phyloP scores from a whole-genome alignment of 1,140 invertebrate species.

The Brachionus rubens region DNA sequence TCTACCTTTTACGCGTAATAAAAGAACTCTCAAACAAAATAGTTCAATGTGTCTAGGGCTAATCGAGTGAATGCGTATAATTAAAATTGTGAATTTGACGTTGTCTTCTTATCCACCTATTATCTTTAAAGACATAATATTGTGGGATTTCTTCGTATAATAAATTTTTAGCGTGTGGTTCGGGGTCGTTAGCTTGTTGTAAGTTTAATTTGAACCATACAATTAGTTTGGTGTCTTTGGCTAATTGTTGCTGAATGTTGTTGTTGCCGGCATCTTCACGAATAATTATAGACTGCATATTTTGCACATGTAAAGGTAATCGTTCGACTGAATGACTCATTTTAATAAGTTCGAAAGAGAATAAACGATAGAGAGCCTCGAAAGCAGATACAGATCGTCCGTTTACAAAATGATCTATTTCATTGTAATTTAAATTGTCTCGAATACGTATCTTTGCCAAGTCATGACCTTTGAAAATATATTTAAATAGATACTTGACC shows the following conservation, averaged over 20 bases:
- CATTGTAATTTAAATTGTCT: slow-evolving; percentile 19
- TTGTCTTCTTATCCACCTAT: not conserved
- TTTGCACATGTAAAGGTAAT: not conserved
- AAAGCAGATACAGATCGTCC: slow-evolving; percentile 41
- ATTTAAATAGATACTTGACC: slow-evolving; percentile 56
- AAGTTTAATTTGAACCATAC: not conserved
- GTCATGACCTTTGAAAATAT: slow-evolving; percentile 54
- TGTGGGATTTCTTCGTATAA: not conserved
- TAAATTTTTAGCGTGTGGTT: not conserved
- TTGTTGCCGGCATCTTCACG: not conserved
- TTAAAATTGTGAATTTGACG: not conserved
- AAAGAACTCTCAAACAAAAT: not conserved
- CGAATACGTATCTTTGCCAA: slow-evolving; percentile 5
- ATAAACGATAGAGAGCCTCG: slow-evolving; percentile 36
- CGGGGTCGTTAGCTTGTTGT: not conserved
- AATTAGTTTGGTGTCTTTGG: not conserved
- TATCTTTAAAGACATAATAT: not conserved
- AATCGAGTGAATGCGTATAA: not conserved
- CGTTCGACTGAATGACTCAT: not conserved
- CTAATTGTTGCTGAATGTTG: not conserved
- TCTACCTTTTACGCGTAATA: slow-evolving; percentile 1
- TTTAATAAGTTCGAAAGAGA: not conserved
- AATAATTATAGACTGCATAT: slow-evolving; percentile 8
- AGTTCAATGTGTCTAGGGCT: not conserved
- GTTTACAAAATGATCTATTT: slow-evolving; percentile 47